Base-by-base conservation (phyloP, 2,888 invertebrate genomes). In the Drosophila seclusa region DNA sequence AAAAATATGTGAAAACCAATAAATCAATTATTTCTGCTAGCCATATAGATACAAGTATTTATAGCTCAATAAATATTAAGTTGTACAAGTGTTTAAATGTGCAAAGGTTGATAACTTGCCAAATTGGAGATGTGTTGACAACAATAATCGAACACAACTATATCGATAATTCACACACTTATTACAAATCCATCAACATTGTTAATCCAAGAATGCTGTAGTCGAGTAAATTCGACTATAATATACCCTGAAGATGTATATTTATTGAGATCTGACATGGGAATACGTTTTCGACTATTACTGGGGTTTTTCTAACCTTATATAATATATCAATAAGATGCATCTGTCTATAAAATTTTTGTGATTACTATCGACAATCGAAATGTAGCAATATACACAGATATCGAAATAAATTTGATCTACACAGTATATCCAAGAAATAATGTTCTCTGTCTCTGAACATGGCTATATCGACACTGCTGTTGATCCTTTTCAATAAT, bases 291-390 rank as follows among this genome's bases (percentile, higher is more conserved):
- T 7, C 1, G 7, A 8, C 13, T 45, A 45, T 45, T 1, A 45
- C 21, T 21, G 13, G 1, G 4, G 4, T 7, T 16, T 21, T 45
- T 21, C 7, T 7, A 21, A 21, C 21, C 7, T 1, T 4, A 16
- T 45, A 24, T 8, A 7, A 24, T 16, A 45, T 21, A 24, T 24
- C 0, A 45, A 45, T 45, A 45, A 8, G 13, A 16, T 16, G 16
- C 21, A 0, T 2, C 7, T 16, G 7, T 2, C 0, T 7, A 4
- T 13, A 45, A 21, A 45, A 27, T 5, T 10, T 2, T 2, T 8
- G 8, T 48, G 0, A 27, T 27, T 27, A 5, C 27, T 5, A 49
- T 27, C 18, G 27, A 2, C 5, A 49, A 10, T 27, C 13, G 7
- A 45, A 45, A 21, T 45, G 7, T 4, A 16, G 13, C 7, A 18